Evolutionary conservation across 2,797 vertebrate genomes (phyloP), one percentile per base, ranked within the genome.

Genomic region (Eulemur albifrons): DNA sequence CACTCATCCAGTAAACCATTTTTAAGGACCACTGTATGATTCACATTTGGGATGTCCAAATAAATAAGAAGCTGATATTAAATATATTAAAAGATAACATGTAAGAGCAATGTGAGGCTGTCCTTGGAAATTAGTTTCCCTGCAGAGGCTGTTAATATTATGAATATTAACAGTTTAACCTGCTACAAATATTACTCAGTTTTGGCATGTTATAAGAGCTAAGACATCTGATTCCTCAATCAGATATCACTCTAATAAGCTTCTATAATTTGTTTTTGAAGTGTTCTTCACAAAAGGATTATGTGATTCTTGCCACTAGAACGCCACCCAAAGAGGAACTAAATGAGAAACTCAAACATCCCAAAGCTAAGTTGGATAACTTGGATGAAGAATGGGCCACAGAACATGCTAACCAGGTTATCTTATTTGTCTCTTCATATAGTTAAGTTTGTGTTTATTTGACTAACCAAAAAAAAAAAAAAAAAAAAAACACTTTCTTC

Each of bases 331-430:
- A 98, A 95, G 98, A 98, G 72, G 97, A 98, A 48, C 92, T 97
- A 83, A 67, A 96, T 77, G 98, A 98, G 88, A 97, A 61, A 20
- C 57, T 27, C 27, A 0, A 77, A 17, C 76, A 50, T 54, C 52
- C 88, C 48, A 94, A 95, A 43, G 97, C 97, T 75, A 97, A 96
- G 13, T 67, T 99, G 93, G 98, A 99, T 70, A 98, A 98, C 35
- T 90, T 99, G 87, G 99, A 99, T 97, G 99, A 99, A 92, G 99
- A 99, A 73, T 99, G 99, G 99, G 98, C 99, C 87, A 98, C 98
- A 48, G 99, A 99, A 88, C 99, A 99, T 0, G 99, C 99, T 87
- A 99, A 98, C 84, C 99, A 99, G 99, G 99, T 99, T 96, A 72
- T 30, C 5, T 17, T 8, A 1, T 14, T 63, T 10, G 14, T 88